These are phyloP conservation scores for Sinhomidia bicolor DNA, from an alignment of 2,888 invertebrate genomes.

Conservation along the genomic window DNA sequence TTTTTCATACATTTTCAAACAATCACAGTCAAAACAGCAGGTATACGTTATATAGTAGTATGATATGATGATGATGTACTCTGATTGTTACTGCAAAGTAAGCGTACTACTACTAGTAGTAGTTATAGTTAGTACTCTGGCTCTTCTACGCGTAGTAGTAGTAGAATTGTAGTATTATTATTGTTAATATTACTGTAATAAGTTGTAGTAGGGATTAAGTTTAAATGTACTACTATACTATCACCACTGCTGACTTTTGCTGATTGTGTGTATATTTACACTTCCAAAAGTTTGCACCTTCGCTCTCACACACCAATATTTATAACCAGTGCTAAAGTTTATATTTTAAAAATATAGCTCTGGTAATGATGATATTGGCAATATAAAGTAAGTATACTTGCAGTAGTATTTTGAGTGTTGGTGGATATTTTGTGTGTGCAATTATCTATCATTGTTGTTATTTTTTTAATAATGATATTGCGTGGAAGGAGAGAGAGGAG, in stretches of 20 bases:
- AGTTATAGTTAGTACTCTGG: conserved; percentile 16
- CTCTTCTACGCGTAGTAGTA: conserved; percentile 18
- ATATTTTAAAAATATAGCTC: no score
- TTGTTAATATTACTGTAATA: conserved; percentile 19
- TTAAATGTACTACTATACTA: conserved; percentile 14
- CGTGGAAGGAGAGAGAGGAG: conserved; percentile 1
- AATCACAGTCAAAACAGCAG: conserved; percentile 60
- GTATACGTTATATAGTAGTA: conserved; percentile 6
- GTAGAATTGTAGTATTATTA: conserved; percentile 29
- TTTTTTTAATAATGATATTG: background rate
- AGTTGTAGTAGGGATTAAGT: conserved; percentile 48
- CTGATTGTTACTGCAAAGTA: background rate
- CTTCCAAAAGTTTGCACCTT: conserved; percentile 1
- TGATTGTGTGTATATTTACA: conserved; percentile 24
- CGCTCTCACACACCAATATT: background rate
- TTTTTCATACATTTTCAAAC: conserved; percentile 68
- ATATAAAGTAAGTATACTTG: background rate
- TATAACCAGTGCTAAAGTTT: background rate
- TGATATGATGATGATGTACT: no score
- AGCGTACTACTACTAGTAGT: background rate
- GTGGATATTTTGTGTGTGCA: conserved; percentile 5
- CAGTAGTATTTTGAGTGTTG: conserved; percentile 25
- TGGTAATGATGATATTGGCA: no score
- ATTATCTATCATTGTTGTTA: background rate
- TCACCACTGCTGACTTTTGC: no score